These are phyloP conservation scores for Sminthopsis crassicaudata DNA, from an alignment of 2,113 vertebrate genomes.

Conservation along the genomic window DNA sequence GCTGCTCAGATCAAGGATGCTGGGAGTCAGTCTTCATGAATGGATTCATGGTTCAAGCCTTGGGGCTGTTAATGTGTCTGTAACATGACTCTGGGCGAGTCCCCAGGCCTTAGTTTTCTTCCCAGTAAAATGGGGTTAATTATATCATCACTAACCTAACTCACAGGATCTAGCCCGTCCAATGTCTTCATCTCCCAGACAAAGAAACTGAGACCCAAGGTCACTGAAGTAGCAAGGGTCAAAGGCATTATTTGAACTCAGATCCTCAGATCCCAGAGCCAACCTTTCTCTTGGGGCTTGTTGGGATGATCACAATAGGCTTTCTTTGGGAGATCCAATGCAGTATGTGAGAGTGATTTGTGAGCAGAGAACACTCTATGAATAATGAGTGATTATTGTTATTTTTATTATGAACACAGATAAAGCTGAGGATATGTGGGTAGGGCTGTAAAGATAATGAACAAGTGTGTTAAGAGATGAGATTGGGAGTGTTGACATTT, in stretches of 20 bases:
- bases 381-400: neutral
- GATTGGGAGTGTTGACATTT: neutral
- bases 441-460: neutral
- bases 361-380: neutral
- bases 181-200: neutral
- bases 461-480: neutral
- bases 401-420: neutral
- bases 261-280: neutral
- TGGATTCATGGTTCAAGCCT: neutral
- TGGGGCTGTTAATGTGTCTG: neutral
- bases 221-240: neutral
- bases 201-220: neutral
- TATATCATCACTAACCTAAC: neutral
- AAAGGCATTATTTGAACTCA: neutral
- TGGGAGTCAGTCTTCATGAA: neutral
- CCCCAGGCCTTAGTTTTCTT: neutral
- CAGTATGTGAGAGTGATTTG: neutral
- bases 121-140: neutral
- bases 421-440: neutral
- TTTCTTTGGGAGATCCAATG: neutral
- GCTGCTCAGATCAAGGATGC: neutral
- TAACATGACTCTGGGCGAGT: neutral
- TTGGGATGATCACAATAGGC: neutral
- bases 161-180: neutral
- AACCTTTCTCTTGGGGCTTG: neutral